Base-by-base conservation (phyloP, 2,113 vertebrate genomes). In the Origma solitaria region DNA sequence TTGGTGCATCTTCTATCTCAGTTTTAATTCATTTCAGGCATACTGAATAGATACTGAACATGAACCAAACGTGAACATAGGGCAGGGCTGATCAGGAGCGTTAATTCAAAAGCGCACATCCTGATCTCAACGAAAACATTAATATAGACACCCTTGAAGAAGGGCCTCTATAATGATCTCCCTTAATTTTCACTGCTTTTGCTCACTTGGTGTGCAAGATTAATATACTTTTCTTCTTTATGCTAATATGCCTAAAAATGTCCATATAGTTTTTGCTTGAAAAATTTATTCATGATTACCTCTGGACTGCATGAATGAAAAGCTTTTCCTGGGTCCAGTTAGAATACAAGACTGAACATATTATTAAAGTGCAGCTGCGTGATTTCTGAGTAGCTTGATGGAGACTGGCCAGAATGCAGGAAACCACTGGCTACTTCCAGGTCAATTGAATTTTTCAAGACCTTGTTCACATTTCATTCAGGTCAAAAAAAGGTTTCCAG, bases 1-100 rank as follows among this genome's bases (percentile, higher is more conserved):
- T 81, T 37, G 25, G 21, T 50, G 31, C 33, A 38, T 50, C 23
- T 84, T 83, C 30, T 11, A 58, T 12, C 11, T 91, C 38, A 44
- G 30, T 66, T 91, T 91, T 70, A 54, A 84, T 33, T 49, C 5
- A 71, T 50, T 78, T 47, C 69, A 68, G 8, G 27, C 33, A 84
- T 40, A 71, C 22, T n/a, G 33, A 81, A 62, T 9, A 81, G 16
- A 50, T 70, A 51, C 25, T 9, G 23, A 82, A 49, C 33, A 35
- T 15, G 53, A 69, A 81, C 11, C 19, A 69, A 69, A 80, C 38
- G 57, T 45, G 53, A 80, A 69, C 38, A 77, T 57, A 2, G 4
- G 7, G 25, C 0, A 0, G 23, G 37, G 75, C 13, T 31, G 53
- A 77, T 47, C n/a, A 68, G 30, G 33, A 79, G 35, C 69, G n/a